These are phyloP conservation scores for Takifugu flavidus DNA, from an alignment of 2,113 vertebrate species.

Conservation along the genomic window DNA sequence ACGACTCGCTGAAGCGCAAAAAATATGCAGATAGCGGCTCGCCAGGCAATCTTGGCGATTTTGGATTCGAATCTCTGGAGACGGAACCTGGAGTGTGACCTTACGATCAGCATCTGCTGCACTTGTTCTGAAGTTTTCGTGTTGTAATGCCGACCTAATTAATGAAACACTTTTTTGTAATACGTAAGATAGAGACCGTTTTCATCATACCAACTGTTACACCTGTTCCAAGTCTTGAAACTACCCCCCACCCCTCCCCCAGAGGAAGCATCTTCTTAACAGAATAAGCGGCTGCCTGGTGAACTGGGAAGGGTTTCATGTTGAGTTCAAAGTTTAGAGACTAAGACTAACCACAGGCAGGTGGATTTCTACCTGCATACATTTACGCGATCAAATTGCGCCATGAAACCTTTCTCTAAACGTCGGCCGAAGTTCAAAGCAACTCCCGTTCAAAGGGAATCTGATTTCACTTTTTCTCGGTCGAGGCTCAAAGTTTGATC, in stretches of 20 bases:
- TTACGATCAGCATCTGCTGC: not conserved
- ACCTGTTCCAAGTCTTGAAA: constrained; percentile 52
- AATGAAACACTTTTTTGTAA: constrained; percentile 33
- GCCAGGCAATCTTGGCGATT: constrained; percentile 5
- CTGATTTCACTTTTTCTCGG: constrained; percentile 63
- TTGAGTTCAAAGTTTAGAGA: constrained; percentile 62
- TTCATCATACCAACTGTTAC: constrained; percentile 56
- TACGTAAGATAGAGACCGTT: constrained; percentile 38
- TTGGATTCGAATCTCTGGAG: constrained; percentile 2
- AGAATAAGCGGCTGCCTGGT: constrained; percentile 48
- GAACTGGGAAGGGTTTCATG: constrained; percentile 58
- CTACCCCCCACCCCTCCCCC: constrained; percentile 46
- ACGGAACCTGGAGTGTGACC: constrained; percentile 9
- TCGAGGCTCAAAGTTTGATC: constrained; percentile 55
- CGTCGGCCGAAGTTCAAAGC: constrained; percentile 67
- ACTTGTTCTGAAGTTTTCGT: constrained; percentile 7
- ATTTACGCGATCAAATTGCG: constrained; percentile 57
- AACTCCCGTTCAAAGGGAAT: constrained; percentile 59
- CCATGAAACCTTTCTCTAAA: constrained; percentile 65
- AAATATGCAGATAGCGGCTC: constrained; percentile 40
- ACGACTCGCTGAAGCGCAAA: constrained; percentile 30
- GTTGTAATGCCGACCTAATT: constrained; percentile 36
- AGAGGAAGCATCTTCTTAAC: constrained; percentile 40
- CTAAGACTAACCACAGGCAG: constrained; percentile 42
- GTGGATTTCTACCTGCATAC: constrained; percentile 58